Evolutionary conservation across 2,797 vertebrate genomes (phyloP).

Genomic region (Molossus alvarezi): DNA sequence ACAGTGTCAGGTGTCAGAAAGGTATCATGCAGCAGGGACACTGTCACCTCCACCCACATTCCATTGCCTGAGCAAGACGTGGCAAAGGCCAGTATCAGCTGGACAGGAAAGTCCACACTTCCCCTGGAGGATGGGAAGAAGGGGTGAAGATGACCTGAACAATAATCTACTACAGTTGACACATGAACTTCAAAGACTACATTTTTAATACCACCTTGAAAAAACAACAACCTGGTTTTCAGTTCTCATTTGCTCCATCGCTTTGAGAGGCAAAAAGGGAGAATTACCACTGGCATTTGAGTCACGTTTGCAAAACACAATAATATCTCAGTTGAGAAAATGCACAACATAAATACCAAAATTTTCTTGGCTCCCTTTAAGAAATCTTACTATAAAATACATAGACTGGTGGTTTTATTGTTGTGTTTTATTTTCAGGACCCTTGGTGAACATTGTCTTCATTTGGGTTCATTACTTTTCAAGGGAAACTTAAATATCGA

Average conservation of each 20-base stretch:
- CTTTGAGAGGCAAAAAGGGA: constrained; percentile 6
- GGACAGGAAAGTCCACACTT: neutral
- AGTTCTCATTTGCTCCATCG: neutral
- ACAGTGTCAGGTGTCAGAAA: neutral
- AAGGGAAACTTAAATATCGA: constrained; percentile 82
- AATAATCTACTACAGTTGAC: neutral
- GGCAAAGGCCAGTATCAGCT: neutral
- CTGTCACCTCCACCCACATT: neutral
- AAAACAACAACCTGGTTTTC: neutral
- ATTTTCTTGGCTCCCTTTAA: constrained; percentile 19
- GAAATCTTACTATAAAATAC: constrained; percentile 75
- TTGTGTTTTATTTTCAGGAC: constrained; percentile 80
- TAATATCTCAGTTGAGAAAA: constrained; percentile 57
- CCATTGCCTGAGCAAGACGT: neutral
- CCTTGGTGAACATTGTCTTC: constrained; percentile 80
- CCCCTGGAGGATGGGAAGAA: neutral
- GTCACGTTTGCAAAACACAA: neutral
- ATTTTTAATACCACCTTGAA: neutral
- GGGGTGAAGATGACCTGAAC: neutral
- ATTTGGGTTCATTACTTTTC: constrained; percentile 86
- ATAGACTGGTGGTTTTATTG: neutral
- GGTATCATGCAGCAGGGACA: neutral
- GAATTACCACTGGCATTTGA: neutral
- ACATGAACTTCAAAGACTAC: neutral
- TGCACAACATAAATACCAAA: neutral